Evolutionary conservation across 2,888 invertebrate genomes (phyloP), one percentile per base, ranked within the genome.

Genomic region (Branchellion lobata): DNA sequence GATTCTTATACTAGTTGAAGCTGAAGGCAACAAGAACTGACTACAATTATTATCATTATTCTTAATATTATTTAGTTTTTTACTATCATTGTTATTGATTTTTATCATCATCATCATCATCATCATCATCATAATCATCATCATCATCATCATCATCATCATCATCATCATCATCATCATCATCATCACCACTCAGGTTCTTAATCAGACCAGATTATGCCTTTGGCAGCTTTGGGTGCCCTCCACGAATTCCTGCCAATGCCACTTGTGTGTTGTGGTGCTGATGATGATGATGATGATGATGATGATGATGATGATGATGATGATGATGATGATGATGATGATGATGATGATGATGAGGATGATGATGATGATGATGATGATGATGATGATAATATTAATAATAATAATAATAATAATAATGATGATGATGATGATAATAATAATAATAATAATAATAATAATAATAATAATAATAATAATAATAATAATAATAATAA

Each of bases 211-310:
- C 93, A 74, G 88, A 92, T 81, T 90, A 92, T 81, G 93, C 93
- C 80, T 95, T 91, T 87, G 93, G 92, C 0, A 89, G 90, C 83
- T 83, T 91, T 83, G 95, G 95, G 0, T 92, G 92, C 82, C 91
- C 92, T 21, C 93, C 93, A 0, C 89, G 93, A 81, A 92, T 96
- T 77, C 94, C 93, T 80, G 90, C 91, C 18, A 84, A 86, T 82
- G 31, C 80, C 21, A 51, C 36, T 27, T 78, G 78, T 78, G 14
- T 1, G 77, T 65, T 47, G 65, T 3, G 5, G 65, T 65, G 29
- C n/a, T 65, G 24, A 1, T 31, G 14, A 33, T 33, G 34, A 8
- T 34, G 34, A 72, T 3, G 29, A 33, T 72, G 3, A n/a, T 27
- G 65, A 29, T 65, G 65, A 29, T 65, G 65, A 65, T 65, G 65